phyloP scores from a whole-genome alignment of 2,113 vertebrate species.

The Indicator maculatus region DNA sequence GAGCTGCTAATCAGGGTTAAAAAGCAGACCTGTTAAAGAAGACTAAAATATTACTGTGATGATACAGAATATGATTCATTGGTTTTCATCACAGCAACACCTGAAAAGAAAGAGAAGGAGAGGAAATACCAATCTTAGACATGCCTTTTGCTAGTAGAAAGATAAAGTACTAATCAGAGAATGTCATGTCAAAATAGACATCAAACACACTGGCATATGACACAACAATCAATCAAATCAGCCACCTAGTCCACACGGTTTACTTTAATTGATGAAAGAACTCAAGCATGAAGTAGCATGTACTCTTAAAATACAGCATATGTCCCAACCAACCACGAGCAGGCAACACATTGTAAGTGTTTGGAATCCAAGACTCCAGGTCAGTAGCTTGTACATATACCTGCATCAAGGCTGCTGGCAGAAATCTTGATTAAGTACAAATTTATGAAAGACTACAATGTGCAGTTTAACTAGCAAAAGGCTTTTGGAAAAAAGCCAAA shows the following conservation, averaged over 20 bases:
- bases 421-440: neutral
- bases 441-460: neutral
- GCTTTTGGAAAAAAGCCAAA: neutral
- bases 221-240: neutral
- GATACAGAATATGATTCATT: neutral
- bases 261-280: neutral
- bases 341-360: neutral
- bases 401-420: neutral
- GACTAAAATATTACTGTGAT: neutral
- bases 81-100: neutral
- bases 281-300: neutral
- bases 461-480: neutral
- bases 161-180: neutral
- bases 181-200: neutral
- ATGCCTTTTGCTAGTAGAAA: neutral
- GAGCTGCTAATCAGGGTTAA: neutral
- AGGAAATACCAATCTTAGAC: neutral
- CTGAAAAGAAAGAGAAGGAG: neutral
- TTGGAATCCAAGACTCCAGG: neutral
- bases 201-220: neutral
- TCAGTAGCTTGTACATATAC: neutral
- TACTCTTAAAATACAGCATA: neutral
- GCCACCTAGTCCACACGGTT: neutral
- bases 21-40: neutral
- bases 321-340: neutral